phyloP scores from a whole-genome alignment of 2,113 vertebrate genomes.

The Columba janthina region DNA sequence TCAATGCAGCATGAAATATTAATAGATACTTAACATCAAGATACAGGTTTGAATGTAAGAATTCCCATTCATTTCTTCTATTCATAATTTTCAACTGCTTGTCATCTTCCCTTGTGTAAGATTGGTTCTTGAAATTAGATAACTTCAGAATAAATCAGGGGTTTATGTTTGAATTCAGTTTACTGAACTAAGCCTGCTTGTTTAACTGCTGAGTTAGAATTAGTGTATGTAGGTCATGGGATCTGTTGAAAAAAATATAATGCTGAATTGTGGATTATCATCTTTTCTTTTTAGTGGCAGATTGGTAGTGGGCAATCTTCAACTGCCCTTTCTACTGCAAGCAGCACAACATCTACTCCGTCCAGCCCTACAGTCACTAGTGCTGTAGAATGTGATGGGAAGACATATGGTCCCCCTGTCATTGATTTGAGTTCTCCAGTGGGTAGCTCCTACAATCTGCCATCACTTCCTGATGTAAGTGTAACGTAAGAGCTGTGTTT shows the following conservation, averaged over 20 bases:
- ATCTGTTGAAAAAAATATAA: neutral
- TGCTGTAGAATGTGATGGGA: slow-evolving; percentile 74
- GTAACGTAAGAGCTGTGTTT: neutral
- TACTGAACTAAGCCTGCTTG: neutral
- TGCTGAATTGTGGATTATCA: neutral
- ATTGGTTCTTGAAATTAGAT: neutral
- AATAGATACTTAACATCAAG: neutral
- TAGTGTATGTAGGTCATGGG: neutral
- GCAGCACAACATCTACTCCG: slow-evolving; percentile 71
- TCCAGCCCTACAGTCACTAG: slow-evolving; percentile 81
- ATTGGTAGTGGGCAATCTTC: slow-evolving; percentile 72
- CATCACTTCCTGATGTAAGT: slow-evolving; percentile 83
- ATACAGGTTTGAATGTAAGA: neutral
- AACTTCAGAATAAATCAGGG: neutral
- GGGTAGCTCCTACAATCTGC: slow-evolving; percentile 77
- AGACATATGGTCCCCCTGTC: slow-evolving; percentile 63
- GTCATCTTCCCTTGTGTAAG: neutral
- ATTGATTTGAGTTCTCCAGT: slow-evolving; percentile 78
- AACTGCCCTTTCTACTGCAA: slow-evolving; percentile 56
- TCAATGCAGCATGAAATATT: slow-evolving; percentile 33
- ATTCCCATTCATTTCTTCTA: neutral
- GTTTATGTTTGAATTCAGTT: slow-evolving; percentile 1
- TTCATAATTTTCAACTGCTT: neutral
- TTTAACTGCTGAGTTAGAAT: neutral
- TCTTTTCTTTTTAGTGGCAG: slow-evolving; percentile 70